Evolutionary conservation across 2,888 invertebrate genomes (phyloP), one percentile per base, ranked within the genome.

Genomic region (Ophraella communa): DNA sequence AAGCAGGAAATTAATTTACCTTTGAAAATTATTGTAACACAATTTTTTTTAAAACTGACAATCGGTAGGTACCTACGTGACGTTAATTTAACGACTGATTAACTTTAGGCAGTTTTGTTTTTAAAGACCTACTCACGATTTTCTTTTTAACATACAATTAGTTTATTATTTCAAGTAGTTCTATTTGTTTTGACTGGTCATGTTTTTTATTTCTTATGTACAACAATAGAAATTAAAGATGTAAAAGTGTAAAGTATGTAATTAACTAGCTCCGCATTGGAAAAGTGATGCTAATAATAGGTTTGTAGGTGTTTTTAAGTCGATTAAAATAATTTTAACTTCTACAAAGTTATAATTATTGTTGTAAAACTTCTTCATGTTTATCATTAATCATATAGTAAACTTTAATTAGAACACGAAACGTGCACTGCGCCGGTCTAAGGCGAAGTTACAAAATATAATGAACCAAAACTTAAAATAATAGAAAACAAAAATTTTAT

Each of bases 161-260:
- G 39, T 27, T 11, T 42, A 42, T 42, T 55, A 42, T 42, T 55
- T 47, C 23, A 23, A 10, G n/a, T 56, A 45, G 30, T 45, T 56
- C 17, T 56, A 45, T 56, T 56, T 56, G 56, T 56, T 56, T 56
- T 47, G 56, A 45, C 27, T 45, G 39, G 56, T 56, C 56, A 56
- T 56, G 56, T 30, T 45, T 56, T 24, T 52, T n/a, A n/a, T n/a
- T n/a, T n/a, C n/a, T 11, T 52, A n/a, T 3, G 4, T 35, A 14
- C 35, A 35, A 35, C 27, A n/a, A 24, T 52, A 17, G 27, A 27
- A 52, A 52, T 52, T 52, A 30, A 18, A 52, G 21, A 8, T 30
- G 35, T 35, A n/a, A n/a, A 14, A 35, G 33, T 33, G 3, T 51
- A 3, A 30, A 24, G 52, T 8, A 1, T 52, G 52, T 52, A 27